Evolutionary conservation across 2,113 vertebrate genomes (phyloP).

Genomic region (Zeus faber): DNA sequence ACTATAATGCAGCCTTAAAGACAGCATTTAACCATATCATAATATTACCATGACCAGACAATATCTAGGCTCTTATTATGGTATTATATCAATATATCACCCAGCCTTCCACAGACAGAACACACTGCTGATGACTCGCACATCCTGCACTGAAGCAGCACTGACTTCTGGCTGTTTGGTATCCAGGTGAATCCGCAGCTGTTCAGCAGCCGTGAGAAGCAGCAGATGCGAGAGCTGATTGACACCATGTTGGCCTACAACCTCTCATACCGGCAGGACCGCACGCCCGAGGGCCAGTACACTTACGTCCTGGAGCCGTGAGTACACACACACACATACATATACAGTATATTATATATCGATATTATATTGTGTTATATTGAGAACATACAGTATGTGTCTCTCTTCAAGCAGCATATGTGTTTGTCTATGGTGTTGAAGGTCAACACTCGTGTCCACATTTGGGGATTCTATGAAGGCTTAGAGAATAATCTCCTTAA

Average conservation of each 20-base stretch:
- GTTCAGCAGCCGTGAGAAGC: constrained; percentile 90
- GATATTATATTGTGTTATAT: too few species aligned
- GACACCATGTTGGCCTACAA: constrained; percentile 93
- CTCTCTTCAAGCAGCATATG: neutral
- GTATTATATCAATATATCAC: neutral
- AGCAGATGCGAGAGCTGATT: constrained; percentile 86
- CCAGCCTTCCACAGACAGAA: too few species aligned
- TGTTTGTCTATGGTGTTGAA: constrained; percentile 30
- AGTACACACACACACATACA: constrained; percentile 64
- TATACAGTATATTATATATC: neutral
- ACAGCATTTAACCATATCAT: too few species aligned
- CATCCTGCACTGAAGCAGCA: too few species aligned
- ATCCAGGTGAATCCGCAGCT: constrained; percentile 92
- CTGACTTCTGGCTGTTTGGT: too few species aligned
- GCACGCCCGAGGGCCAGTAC: constrained; percentile 88
- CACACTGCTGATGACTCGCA: too few species aligned
- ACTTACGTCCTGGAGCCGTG: constrained; percentile 89
- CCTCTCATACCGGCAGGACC: constrained; percentile 92
- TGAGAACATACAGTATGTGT: too few species aligned
- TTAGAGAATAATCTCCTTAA: constrained; percentile 60
- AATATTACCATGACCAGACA: too few species aligned
- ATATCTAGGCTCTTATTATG: too few species aligned
- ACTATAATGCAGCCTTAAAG: too few species aligned
- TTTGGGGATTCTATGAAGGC: constrained; percentile 37
- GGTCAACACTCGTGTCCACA: constrained; percentile 47